Evolutionary conservation across 2,888 invertebrate genomes (phyloP).

Genomic region (Epirrhoe tristata): DNA sequence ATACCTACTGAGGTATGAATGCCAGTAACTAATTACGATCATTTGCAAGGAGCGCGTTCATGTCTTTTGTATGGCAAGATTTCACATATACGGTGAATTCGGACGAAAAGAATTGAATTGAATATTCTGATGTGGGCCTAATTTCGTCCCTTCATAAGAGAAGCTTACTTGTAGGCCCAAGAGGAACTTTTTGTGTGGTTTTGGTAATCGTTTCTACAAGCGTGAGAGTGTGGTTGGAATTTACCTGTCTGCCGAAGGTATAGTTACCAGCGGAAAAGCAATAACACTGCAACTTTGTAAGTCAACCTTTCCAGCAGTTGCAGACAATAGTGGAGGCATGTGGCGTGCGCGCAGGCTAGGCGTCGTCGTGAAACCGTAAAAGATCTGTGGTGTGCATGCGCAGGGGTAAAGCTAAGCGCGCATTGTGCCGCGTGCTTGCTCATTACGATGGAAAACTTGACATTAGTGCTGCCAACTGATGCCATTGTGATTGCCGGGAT

Average conservation of each 20-base stretch:
- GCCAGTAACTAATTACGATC: neutral
- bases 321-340: constrained; percentile 66
- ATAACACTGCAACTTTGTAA: constrained; percentile 16
- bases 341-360: constrained; percentile 70
- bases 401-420: constrained; percentile 52
- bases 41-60: constrained; percentile 21
- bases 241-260: constrained; percentile 6
- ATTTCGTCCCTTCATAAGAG: neutral
- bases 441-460: constrained; percentile 62
- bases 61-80: constrained; percentile 16
- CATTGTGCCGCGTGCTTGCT: constrained; percentile 56
- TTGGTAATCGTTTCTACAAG: neutral
- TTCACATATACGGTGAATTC: neutral
- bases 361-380: constrained; percentile 79
- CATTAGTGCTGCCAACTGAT: constrained; percentile 23
- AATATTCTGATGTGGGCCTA: neutral
- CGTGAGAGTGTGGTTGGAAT: constrained; percentile 7
- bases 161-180: neutral
- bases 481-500: neutral
- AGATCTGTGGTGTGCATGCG: constrained; percentile 62
- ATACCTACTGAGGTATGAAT: neutral
- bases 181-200: neutral
- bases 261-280: constrained; percentile 4
- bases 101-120: neutral
- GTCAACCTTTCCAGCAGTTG: constrained; percentile 25